Base-by-base conservation (phyloP, 2,888 invertebrate species). In the Hofmannophila pseudospretella region DNA sequence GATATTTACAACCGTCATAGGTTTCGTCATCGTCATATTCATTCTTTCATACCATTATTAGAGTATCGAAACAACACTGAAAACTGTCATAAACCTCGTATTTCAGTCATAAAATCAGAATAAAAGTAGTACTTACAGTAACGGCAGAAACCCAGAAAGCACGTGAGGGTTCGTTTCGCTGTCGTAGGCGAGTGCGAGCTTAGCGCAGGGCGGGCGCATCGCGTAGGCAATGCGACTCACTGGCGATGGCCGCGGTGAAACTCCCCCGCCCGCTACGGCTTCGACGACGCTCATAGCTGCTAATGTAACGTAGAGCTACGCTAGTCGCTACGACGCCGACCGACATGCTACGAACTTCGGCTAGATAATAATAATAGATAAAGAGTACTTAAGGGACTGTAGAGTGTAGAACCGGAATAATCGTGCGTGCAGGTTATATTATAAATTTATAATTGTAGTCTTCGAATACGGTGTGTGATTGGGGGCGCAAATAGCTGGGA, bases 151-250 rank as follows among this genome's bases (percentile, higher is more conserved):
- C 16, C 16, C 16, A 5, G 16, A 4, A 19, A 5, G 4, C 19
- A 31, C 19, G 10, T 19, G 31, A 13, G 5, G 2, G 9, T 31
- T 31, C 7, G 19, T 9, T 8, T 7, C 10, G 31, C n/a, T 9
- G 16, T 16, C 16, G 16, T 16, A 16, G 20, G 19, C 25, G 23
- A 33, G 19, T 13, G 25, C 10, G 37, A 36, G 37, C 45, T 51
- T 48, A 50, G 48, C 51, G 40, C 41, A 42, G 55, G 49, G 49
- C 76, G 68, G 46, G 65, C 77, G 65, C 67, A 65, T 75, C 54
- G 65, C 75, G 66, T 69, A 61, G 68, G 55, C 64, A 63, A 62
- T 73, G 79, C 75, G 73, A 61, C 71, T 70, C 54, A 81, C 81
- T 81, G 78, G 64, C 68, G 64, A 44, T 33, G 37, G 38, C 38